Evolutionary conservation across 1,140 invertebrate genomes (phyloP), one percentile per base, ranked within the genome.

Genomic region (Mizuhopecten yessoensis): DNA sequence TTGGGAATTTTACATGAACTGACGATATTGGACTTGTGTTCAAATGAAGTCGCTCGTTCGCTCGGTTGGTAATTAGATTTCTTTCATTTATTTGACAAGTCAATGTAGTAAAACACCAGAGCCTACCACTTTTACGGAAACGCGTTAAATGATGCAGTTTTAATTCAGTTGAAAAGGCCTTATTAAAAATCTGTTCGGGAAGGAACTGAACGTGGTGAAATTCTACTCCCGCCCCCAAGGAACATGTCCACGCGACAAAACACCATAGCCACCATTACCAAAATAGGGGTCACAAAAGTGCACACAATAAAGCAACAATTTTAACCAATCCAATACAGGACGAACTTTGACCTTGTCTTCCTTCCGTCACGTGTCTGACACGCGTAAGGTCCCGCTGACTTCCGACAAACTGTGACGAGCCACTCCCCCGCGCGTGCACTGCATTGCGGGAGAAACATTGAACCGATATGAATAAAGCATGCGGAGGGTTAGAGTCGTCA

Each of bases 1-100:
- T 75, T 75, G 57, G n/a, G n/a, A n/a, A 29, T 75, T 75, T 75
- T 75, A 75, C 57, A 75, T 75, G 57, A 75, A 75, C 5, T 75
- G n/a, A 29, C 2, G 23, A 75, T 75, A 29, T 29, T 75, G n/a
- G n/a, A 75, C n/a, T 29, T n/a, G 57, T n/a, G 57, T 5, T 29
- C 23, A 75, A 75, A 75, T 75, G n/a, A 75, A 75, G 5, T 29
- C 57, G 1, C 17, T 29, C 57, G n/a, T 75, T 29, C 57, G 57
- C 57, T 75, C n/a, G 9, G 11, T 29, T 75, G n/a, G 23, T 29
- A 75, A 75, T 75, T 75, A 75, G n/a, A 29, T 29, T 75, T 75
- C 57, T 75, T 75, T 29, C 2, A 75, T 75, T 75, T 75, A 75
- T 75, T 75, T 17, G n/a, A 75, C 57, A 75, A 75, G 23, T n/a